Conservation (phyloP, 2,888 invertebrate species). For the Cremastinae sp. region DNA sequence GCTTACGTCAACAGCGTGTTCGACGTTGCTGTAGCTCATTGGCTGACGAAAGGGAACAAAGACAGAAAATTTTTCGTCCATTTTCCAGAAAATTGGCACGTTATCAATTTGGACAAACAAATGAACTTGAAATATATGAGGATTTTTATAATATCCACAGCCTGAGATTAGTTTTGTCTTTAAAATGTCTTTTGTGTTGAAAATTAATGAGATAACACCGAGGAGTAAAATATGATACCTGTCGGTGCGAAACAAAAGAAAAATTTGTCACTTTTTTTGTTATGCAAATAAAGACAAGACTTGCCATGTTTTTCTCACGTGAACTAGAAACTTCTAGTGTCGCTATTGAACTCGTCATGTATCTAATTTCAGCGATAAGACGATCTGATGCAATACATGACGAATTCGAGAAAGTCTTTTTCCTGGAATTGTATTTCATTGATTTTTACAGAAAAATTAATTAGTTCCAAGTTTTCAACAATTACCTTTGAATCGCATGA, state of each 20-base stretch:
- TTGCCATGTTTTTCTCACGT: slow-evolving; percentile 1
- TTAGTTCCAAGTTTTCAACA: slow-evolving; percentile 34
- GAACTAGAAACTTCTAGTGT: slow-evolving; percentile 24
- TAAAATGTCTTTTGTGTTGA: too few relatives aligned
- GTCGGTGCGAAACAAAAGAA: too few relatives aligned
- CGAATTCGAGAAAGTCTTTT: slow-evolving; percentile 26
- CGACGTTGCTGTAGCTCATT: slow-evolving; percentile 63
- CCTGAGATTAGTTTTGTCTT: too few relatives aligned
- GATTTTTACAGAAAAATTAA: background rate
- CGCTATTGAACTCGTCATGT: slow-evolving; percentile 19
- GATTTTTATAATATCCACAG: too few relatives aligned
- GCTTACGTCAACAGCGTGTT: slow-evolving; percentile 32
- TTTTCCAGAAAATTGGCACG: background rate
- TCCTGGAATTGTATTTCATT: background rate
- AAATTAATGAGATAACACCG: too few relatives aligned
- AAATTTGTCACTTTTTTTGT: slow-evolving; percentile 35
- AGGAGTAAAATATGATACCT: too few relatives aligned
- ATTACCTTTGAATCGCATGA: slow-evolving; percentile 15
- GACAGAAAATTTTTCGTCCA: background rate
- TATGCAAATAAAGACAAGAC: slow-evolving; percentile 3
- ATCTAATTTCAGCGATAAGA: slow-evolving; percentile 28
- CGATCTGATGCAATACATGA: slow-evolving; percentile 48
- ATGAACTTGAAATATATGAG: too few relatives aligned
- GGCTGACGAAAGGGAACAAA: slow-evolving; percentile 52
- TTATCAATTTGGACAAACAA: background rate